Evolutionary conservation across 2,113 vertebrate genomes (phyloP), one percentile per base, ranked within the genome.

Genomic region (Pomatostomus ruficeps): DNA sequence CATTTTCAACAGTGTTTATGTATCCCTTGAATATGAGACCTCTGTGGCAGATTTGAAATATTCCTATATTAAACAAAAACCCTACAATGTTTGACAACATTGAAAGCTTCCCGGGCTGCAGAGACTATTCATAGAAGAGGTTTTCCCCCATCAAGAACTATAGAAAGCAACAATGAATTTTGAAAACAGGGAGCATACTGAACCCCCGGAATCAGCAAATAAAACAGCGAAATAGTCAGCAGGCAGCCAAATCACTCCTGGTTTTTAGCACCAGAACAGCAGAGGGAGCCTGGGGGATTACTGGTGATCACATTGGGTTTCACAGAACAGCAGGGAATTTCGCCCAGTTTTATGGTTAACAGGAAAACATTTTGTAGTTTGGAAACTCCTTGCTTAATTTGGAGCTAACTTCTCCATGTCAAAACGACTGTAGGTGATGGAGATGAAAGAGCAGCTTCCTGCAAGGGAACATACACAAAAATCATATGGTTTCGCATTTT

Each of bases 231-330:
- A 87, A 51, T 54, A 89, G 58, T 59, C 8, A 14, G 21, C 45
- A 88, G 33, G 33, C 49, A 84, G 49, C 20, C 61, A 91, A 88
- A 93, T 55, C 24, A 33, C 14, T 94, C 35, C 4, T 58, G 10
- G n/a, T 61, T 73, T 95, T 95, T 92, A 93, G 86, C 82, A 75
- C 78, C 72, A 95, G 72, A 94, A 86, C 68, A 88, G 78, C 96
- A 95, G 75, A 93, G 57, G 36, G 21, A 88, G 58, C 52, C 86
- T 85, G 63, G 54, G 28, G 84, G 81, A 81, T 78, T 88, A 19
- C 51, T 85, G 36, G 55, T 85, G 91, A 83, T 81, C 89, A 76
- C 28, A 78, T 20, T 52, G 45, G n/a, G 49, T 82, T 91, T 76
- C 4, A 1, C n/a, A 85, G 58, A 93, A 17, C 66, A 87, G 82